These are phyloP conservation scores for Calliopsis andreniformis DNA, from an alignment of 1,140 invertebrate genomes.

Conservation along the genomic window DNA sequence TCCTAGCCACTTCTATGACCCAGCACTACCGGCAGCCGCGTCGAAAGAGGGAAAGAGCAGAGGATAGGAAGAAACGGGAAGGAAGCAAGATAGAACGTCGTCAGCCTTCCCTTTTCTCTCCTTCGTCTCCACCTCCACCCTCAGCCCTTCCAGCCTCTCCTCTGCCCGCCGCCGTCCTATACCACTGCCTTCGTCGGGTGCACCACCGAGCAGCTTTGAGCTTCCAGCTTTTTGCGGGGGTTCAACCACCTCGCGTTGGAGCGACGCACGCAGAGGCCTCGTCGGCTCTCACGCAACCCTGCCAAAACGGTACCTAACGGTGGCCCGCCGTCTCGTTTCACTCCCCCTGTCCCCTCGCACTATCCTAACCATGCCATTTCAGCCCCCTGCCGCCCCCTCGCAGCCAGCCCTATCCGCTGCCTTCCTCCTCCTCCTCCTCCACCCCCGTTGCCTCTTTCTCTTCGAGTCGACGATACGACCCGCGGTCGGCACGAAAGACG, in stretches of 20 bases:
- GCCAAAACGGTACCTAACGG: slow-evolving; percentile 69
- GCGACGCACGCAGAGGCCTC: slow-evolving; percentile 66
- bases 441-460: slow-evolving; percentile 28
- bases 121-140: slow-evolving; percentile 34
- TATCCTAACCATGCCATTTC: slow-evolving; percentile 57
- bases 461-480: slow-evolving; percentile 47
- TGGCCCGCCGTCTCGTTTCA: slow-evolving; percentile 59
- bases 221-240: slow-evolving; percentile 72
- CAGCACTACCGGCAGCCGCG: slow-evolving; percentile 41
- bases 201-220: slow-evolving; percentile 68
- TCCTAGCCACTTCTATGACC: slow-evolving; percentile 69
- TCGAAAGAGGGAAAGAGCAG: not conserved
- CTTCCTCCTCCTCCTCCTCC: not conserved
- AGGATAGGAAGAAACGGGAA: slow-evolving; percentile 35
- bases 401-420: not conserved
- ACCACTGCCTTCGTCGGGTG: slow-evolving; percentile 49
- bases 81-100: slow-evolving; percentile 49
- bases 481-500: slow-evolving; percentile 61
- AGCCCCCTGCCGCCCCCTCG: slow-evolving; percentile 9
- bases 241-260: slow-evolving; percentile 71
- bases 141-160: slow-evolving; percentile 49
- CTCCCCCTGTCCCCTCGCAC: slow-evolving; percentile 10
- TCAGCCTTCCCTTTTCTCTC: slow-evolving; percentile 34
- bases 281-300: slow-evolving; percentile 65
- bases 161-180: slow-evolving; percentile 31